Conservation (phyloP, 2,888 invertebrate genomes). For the Polymixis flavicincta region DNA sequence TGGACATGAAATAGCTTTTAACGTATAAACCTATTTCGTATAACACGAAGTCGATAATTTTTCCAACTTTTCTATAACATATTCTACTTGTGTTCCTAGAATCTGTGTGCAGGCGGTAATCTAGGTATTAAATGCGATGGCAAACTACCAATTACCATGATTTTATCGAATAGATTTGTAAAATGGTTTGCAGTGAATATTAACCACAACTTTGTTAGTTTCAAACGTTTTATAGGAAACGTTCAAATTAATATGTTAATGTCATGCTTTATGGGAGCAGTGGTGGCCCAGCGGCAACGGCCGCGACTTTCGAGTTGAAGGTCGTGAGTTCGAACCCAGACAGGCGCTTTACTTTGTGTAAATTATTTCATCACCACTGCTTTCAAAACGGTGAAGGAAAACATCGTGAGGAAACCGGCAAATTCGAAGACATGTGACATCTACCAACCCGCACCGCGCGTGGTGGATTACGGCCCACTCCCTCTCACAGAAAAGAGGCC, state of each 20-base stretch:
- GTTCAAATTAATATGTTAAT: conserved; percentile 4
- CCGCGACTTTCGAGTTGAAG: too few relatives aligned
- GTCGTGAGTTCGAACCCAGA: too few relatives aligned
- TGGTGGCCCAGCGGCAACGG: too few relatives aligned
- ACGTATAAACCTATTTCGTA: neutral
- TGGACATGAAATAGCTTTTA: conserved; percentile 61
- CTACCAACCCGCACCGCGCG: too few relatives aligned
- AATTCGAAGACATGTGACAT: too few relatives aligned
- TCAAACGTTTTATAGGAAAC: neutral
- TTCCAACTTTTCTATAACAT: conserved; percentile 23
- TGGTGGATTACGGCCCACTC: too few relatives aligned
- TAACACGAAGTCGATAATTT: conserved; percentile 25
- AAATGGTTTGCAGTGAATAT: conserved; percentile 43
- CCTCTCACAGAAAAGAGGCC: too few relatives aligned
- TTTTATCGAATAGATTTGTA: conserved; percentile 47
- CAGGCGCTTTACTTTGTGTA: too few relatives aligned
- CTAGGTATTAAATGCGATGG: conserved; percentile 28
- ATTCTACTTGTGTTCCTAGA: conserved; percentile 44
- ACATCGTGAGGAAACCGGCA: too few relatives aligned
- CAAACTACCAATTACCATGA: conserved; percentile 36
- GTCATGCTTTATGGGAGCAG: too few relatives aligned
- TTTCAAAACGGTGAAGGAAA: too few relatives aligned
- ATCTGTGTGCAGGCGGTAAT: conserved; percentile 30
- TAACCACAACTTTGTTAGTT: conserved; percentile 11
- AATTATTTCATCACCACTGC: too few relatives aligned